Evolutionary conservation across 92 coral and sea anemone genomes (phyloP), one percentile per base, ranked within the genome.

Genomic region (Muricea muricata): DNA sequence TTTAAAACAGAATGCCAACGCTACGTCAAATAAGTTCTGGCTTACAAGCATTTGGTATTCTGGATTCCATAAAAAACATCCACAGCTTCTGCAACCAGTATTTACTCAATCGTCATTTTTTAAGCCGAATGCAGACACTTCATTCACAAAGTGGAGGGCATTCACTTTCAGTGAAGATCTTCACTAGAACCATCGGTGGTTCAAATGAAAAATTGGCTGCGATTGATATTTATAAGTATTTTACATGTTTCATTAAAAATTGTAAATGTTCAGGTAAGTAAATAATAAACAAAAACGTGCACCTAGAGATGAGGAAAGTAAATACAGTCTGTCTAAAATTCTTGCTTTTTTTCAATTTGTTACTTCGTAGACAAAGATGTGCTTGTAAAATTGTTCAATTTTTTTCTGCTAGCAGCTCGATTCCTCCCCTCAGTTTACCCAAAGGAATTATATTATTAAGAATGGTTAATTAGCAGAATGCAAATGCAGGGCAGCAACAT

Each of bases 1-100:
- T 74, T 63, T 15, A 63, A 60, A 42, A 20, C 42, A 74, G 32
- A n/a, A 74, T 74, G 80, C 80, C 80, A 17, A 74, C 47, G 80
- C 40, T 74, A 2, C 37, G 47, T 21, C 80, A 74, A 31, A 21
- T 74, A 28, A 74, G 23, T 74, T 8, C 11, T n/a, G 80, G 80
- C 6, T 46, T 74, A 31, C 80, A 21, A 4, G 23, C 37, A 23
- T 74, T 74, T 46, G 80, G 80, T 21, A 25, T 74, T 6, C 80
- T 74, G 7, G 80, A 74, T 7, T 42, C 33, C 61, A 42, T 74
- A 74, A 46, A 25, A 26, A 23, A 9, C 23, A 74, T 74, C 14
- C 33, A 7, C 10, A 45, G 14, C 29, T 42, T 0, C 29, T 74
- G 35, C 61, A 74, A 47, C 61, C 80, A 4, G 80, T 74, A 32